Base-by-base conservation (phyloP, 2,797 vertebrate genomes). In the Sebastes kiyomatsui region DNA sequence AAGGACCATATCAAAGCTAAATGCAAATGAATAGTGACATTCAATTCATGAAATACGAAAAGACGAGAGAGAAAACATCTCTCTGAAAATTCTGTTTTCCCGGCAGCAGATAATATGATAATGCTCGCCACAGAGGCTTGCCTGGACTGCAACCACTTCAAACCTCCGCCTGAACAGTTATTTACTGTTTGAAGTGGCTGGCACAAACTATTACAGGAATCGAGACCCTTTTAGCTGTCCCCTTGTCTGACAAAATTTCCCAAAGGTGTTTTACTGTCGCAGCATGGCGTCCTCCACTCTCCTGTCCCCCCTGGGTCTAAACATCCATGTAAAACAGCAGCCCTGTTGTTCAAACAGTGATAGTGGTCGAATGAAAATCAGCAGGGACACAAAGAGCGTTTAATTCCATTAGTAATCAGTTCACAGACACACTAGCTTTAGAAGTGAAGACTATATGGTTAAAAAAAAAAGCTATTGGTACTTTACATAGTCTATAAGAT, bases 161-260 rank as follows among this genome's bases (percentile, higher is more conserved):
- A 77, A 60, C 64, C 54, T 70, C 38, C 7, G 6, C 33, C 61
- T 85, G 69, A 83, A 81, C 79, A 86, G 42, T 81, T 49, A 83
- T 87, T 90, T 82, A 83, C 76, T 74, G 65, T 90, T 88, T 87
- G 78, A 88, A 89, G 83, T 78, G 75, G 42, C 66, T 76, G 77
- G 68, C 66, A 85, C 67, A 89, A 88, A 87, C 83, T 80, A 84
- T 89, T 85, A 91, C 52, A 58, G 72, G 74, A 88, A 85, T 42
- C 27, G 5, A 82, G 72, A 81, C 64, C 52, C 25, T 52, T 83
- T 87, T 79, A 67, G 35, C 46, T 79, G 61, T 67, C 69, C 1
- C 66, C 30, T 46, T 70, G 67, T 87, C 83, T 83, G 81, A 83
- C 56, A 84, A 83, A 81, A 91, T 91, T 91, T 90, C 83, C 84